Base-by-base conservation (phyloP, 2,888 invertebrate genomes). In the Nymphalis polychloros region DNA sequence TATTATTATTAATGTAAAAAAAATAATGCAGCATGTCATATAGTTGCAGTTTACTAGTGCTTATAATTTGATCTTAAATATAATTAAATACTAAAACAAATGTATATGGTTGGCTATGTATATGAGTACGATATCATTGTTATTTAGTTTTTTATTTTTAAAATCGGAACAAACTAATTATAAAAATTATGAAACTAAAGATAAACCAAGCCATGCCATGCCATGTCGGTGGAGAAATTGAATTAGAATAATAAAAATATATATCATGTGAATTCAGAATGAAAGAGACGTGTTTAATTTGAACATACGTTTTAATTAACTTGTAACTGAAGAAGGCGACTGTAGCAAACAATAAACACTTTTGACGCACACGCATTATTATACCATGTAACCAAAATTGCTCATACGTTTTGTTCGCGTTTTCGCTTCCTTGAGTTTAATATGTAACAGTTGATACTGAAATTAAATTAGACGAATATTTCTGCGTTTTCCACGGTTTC, bases 271-370 rank as follows among this genome's bases (percentile, higher is more conserved):
- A 48, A 19, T 5, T 49, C 10, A 48, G 64, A 41, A 7, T 59
- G 7, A 5, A 59, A 2, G 20, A 13, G 27, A 47, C 53, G 49
- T 66, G 31, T 55, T 52, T 70, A 68, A 72, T 70, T 72, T 16
- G 20, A 64, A 64, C 62, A 70, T 64, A 67, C 68, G 59, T 68
- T 68, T 70, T 70, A 72, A 72, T 72, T 72, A 72, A 70, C 68
- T 68, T 57, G 57, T 48, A 68, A 70, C 64, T 62, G 48, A 47
- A 60, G 50, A 59, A 68, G 59, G 63, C 59, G 48, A 64, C 64
- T 68, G 53, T 68, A 20, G 31, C 68, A 49, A 59, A 64, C 61
- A 61, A 48, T 67, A 59, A 62, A 63, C 52, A 63, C 68, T 68
- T 67, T 68, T 64, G 59, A 59, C 59, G 27, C 59, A 23, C 57